Evolutionary conservation across 2,797 vertebrate genomes (phyloP), one percentile per base, ranked within the genome.

Genomic region (Picus viridis): DNA sequence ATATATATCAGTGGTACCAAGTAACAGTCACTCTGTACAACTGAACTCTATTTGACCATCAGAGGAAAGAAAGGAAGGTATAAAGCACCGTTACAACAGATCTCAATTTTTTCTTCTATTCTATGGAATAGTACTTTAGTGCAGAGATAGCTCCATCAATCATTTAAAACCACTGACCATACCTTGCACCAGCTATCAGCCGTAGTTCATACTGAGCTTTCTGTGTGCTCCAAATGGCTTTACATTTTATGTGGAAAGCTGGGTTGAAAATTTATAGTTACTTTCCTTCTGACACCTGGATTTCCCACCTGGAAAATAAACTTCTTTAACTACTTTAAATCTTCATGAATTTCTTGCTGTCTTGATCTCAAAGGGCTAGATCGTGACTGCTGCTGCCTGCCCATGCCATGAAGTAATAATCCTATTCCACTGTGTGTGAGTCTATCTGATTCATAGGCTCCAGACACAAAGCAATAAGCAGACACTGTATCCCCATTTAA

Each of bases 231-330:
- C 94, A 97, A 97, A 97, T 95, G 91, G 92, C 94, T 97, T 96
- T 92, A 94, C 92, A 94, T 94, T 97, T 97, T 95, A 88, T 96
- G 96, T 95, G 96, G 95, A 96, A 97, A 97, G 92, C 93, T 94
- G 90, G 96, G 94, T 89, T 96, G 93, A 95, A 95, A 96, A 98
- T 98, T 97, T 97, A 98, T 97, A 92, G 96, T 96, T 98, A 95
- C 96, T 97, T 92, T 96, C 90, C 86, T 97, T 95, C 82, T 92
- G 93, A 94, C 92, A 96, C 94, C 94, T 96, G 94, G 90, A 94
- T 94, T 96, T 96, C 95, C 95, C 96, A 96, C 89, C 94, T 96
- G 94, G 90, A 95, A 96, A 94, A 97, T 96, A 96, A 96, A 95
- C 93, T 95, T 94, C 84, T 96, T 95, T 96, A 96, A 97, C 95